phyloP scores from a whole-genome alignment of 2,797 vertebrate species.

The Pygocentrus nattereri region DNA sequence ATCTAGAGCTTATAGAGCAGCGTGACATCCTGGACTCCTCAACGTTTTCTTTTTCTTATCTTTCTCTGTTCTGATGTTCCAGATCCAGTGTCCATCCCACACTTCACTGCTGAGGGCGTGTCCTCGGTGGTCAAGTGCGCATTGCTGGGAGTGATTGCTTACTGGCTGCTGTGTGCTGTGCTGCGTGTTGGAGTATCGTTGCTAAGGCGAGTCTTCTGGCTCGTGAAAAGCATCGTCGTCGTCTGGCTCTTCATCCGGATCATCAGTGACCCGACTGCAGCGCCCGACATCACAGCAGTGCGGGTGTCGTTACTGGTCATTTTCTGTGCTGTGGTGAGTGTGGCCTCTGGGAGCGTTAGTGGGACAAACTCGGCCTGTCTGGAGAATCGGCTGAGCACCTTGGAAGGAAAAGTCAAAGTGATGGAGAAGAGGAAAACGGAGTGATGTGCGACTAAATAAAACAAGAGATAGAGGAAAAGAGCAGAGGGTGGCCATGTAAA shows the following conservation, averaged over 20 bases:
- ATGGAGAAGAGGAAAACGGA: slow-evolving; percentile 64
- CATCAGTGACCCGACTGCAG: slow-evolving; percentile 67
- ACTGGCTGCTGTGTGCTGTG: slow-evolving; percentile 74
- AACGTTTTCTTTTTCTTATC: background rate
- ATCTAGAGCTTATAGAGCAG: too few species aligned
- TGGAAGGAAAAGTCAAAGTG: slow-evolving; percentile 75
- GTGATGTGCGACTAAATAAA: slow-evolving; percentile 8
- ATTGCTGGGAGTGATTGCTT: slow-evolving; percentile 76
- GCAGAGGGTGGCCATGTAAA: background rate
- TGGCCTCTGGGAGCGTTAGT: slow-evolving; percentile 57
- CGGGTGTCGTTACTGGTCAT: slow-evolving; percentile 75
- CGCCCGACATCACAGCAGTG: slow-evolving; percentile 68
- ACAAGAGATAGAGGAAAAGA: background rate
- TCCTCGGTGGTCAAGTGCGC: slow-evolving; percentile 78
- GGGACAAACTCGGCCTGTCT: slow-evolving; percentile 61
- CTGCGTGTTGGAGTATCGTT: slow-evolving; percentile 71
- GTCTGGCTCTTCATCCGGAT: slow-evolving; percentile 79
- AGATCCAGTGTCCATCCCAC: slow-evolving; percentile 73
- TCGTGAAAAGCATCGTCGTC: slow-evolving; percentile 72
- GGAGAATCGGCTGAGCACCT: slow-evolving; percentile 69
- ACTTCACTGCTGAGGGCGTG: slow-evolving; percentile 79
- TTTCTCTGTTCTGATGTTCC: background rate
- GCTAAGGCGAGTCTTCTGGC: slow-evolving; percentile 75
- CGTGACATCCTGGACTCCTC: too few species aligned
- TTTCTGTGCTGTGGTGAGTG: slow-evolving; percentile 68